Evolutionary conservation across 1,140 invertebrate species (phyloP).

Genomic region (Penaeus indicus): DNA sequence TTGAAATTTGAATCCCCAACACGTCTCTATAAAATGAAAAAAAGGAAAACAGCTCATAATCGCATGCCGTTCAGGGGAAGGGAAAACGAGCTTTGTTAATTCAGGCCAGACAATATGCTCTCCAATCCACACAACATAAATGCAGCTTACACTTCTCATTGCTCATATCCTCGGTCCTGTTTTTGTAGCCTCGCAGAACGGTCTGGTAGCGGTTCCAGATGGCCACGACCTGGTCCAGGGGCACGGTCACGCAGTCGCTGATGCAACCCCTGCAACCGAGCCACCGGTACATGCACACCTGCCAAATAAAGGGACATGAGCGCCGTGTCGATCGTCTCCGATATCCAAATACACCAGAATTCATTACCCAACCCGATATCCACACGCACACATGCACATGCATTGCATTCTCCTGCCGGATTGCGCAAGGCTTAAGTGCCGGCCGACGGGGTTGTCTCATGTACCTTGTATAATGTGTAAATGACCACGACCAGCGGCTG

Average conservation of each 20-base stretch:
- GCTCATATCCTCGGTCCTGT: neutral
- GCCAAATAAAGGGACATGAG: neutral
- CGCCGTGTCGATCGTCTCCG: no score
- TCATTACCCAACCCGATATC: no score
- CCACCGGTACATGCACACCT: conserved; percentile 65
- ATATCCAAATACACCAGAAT: no score
- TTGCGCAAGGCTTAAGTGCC: no score
- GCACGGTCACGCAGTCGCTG: conserved; percentile 56
- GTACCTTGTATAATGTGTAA: conserved; percentile 63
- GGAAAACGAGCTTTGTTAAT: neutral
- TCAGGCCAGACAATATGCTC: no score
- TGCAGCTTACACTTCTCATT: conserved; percentile 39
- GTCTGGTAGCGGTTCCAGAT: conserved; percentile 64
- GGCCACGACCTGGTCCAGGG: conserved; percentile 60
- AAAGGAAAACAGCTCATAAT: neutral
- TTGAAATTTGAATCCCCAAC: no score
- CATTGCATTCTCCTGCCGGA: no score
- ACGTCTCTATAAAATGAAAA: neutral
- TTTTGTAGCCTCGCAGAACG: conserved; percentile 10
- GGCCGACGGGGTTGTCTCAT: neutral
- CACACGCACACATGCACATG: no score
- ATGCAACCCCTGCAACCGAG: conserved; percentile 58
- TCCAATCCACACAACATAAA: no score
- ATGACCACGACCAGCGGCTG: conserved; percentile 62
- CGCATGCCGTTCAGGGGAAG: no score